Conservation (phyloP, 2,797 vertebrate species). For the Poecilia picta region DNA sequence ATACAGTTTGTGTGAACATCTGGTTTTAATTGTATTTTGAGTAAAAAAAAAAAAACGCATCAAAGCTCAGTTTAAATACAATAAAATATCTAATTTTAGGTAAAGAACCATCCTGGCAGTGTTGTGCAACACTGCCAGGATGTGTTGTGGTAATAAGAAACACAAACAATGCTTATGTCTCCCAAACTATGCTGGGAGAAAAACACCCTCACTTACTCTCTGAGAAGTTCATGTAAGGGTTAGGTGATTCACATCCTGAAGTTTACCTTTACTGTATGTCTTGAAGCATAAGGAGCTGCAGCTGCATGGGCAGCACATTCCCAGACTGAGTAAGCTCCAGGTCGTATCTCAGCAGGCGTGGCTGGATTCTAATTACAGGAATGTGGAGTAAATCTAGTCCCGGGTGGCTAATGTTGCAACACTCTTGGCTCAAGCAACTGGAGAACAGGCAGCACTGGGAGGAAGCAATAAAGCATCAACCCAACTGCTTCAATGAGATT, state of each 20-base stretch:
- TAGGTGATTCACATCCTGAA: slow-evolving; percentile 14
- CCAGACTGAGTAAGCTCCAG: slow-evolving; percentile 21
- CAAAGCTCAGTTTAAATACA: background rate
- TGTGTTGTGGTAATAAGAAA: background rate
- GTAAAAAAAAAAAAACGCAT: background rate
- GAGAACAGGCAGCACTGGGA: slow-evolving; percentile 14
- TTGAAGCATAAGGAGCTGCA: slow-evolving; percentile 13
- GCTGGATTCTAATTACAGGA: slow-evolving; percentile 58
- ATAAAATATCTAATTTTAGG: background rate
- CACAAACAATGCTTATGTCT: background rate
- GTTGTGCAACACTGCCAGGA: background rate
- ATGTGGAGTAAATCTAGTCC: slow-evolving; percentile 30
- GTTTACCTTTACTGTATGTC: slow-evolving; percentile 19
- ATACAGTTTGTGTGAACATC: no score
- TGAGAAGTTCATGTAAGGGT: slow-evolving; percentile 12
- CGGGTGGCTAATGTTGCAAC: slow-evolving; percentile 40
- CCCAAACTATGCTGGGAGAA: background rate
- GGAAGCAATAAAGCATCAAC: slow-evolving; percentile 5
- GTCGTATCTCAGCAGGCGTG: slow-evolving; percentile 42
- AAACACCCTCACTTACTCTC: background rate
- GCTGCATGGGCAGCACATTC: slow-evolving; percentile 34
- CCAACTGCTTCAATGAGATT: slow-evolving; percentile 2
- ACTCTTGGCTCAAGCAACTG: slow-evolving; percentile 28
- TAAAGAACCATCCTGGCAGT: background rate
- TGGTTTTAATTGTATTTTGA: no score